A percentile compares a stretch with the other conserved stretches of the same genome.
Evolutionary conservation across 1,140 invertebrate genomes (phyloP).

Genomic region (Eulimnadia texana): DNA sequence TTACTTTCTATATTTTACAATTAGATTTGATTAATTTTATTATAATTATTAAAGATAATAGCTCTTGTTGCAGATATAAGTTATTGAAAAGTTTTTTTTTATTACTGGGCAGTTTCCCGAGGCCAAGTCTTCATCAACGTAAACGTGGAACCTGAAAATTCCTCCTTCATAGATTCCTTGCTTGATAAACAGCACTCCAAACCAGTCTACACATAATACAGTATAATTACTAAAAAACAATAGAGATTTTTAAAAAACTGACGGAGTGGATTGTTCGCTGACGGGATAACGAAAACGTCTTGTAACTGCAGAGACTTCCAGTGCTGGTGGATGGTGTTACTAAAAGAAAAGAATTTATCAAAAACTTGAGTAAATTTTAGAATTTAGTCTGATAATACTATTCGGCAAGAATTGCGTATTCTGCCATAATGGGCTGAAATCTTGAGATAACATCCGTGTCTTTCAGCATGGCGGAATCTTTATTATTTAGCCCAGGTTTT

Average conservation of each 20-base stretch:
- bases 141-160: conserved; percentile 72
- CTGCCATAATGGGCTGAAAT: conserved; percentile 5
- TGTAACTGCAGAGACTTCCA: conserved; percentile 3
- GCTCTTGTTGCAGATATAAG: too few species aligned
- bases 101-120: conserved; percentile 68
- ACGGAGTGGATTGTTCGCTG: conserved; percentile 12
- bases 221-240: conserved; percentile 14
- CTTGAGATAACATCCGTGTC: not conserved
- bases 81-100: too few species aligned
- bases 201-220: conserved; percentile 60
- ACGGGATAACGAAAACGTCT: conserved; percentile 13
- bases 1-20: conserved; percentile 45
- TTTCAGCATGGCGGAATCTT: too few species aligned
- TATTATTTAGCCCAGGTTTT: too few species aligned
- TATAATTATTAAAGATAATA: conserved; percentile 19
- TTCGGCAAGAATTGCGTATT: conserved; percentile 13
- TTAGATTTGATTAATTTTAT: not conserved
- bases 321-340: conserved; percentile 10
- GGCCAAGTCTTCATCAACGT: conserved; percentile 74
- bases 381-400: conserved; percentile 3
- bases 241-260: conserved; percentile 5
- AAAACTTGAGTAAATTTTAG: not conserved
- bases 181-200: conserved; percentile 79
- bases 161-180: conserved; percentile 74
- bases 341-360: conserved; percentile 5